Percentiles rank a stretch among this genome's conserved stretches.
Conservation (phyloP, 1,140 invertebrate species). For the Anastrepha ludens region DNA sequence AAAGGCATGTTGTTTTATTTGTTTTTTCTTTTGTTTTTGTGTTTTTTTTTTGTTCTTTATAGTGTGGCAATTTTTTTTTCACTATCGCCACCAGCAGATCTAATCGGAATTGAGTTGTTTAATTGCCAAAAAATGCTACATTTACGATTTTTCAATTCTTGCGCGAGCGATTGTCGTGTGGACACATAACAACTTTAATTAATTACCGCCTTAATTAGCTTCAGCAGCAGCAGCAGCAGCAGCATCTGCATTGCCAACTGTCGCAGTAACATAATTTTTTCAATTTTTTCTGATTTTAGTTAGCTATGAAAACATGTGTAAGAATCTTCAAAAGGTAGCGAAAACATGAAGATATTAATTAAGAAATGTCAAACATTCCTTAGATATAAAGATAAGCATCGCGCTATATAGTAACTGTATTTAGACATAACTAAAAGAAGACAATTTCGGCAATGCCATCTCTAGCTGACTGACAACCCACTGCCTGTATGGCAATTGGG, state of each 20-base stretch:
- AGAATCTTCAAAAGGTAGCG: constrained; percentile 59
- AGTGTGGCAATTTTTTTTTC: not conserved
- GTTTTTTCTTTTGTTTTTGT: not conserved
- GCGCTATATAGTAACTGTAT: no score
- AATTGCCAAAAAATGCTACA: constrained; percentile 25
- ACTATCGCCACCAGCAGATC: not conserved
- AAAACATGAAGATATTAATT: constrained; percentile 57
- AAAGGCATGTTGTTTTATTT: not conserved
- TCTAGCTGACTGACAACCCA: no score
- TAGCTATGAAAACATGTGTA: constrained; percentile 9
- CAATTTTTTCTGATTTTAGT: no score
- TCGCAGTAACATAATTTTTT: no score
- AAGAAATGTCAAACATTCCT: constrained; percentile 56
- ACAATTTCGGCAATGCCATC: not conserved
- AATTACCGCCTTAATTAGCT: constrained; percentile 55
- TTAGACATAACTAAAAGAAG: not conserved
- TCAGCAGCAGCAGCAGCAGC: not conserved
- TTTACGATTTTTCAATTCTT: not conserved
- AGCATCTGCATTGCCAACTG: not conserved
- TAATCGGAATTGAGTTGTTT: constrained; percentile 40
- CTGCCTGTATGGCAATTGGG: no score
- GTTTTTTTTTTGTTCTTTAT: not conserved
- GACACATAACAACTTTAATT: constrained; percentile 13
- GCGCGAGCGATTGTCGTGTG: no score
- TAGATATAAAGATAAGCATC: not conserved